Percentiles rank a stretch among this genome's conserved stretches.
phyloP scores from a whole-genome alignment of 1,140 invertebrate species.

The Aporrectodea caliginosa region DNA sequence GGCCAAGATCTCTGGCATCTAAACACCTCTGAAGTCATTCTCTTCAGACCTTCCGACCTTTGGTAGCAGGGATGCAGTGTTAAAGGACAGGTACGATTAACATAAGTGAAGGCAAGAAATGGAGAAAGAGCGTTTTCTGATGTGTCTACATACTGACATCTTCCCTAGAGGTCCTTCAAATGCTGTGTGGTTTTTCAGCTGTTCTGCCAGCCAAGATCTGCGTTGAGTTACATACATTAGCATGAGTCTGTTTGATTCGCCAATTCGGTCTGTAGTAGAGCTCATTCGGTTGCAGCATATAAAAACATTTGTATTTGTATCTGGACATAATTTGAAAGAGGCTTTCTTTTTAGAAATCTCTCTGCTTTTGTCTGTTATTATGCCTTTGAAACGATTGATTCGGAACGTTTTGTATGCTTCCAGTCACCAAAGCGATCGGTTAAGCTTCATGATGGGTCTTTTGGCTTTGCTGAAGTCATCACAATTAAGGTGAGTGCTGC shows the following conservation, averaged over 20 bases:
- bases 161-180: too few species aligned
- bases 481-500: slow-evolving; percentile 30
- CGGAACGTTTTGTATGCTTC: not conserved
- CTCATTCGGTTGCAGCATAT: too few species aligned
- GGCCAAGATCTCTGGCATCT: too few species aligned
- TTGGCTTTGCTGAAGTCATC: slow-evolving; percentile 29
- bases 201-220: not conserved
- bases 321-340: not conserved
- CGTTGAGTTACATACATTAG: not conserved
- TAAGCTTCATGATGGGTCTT: slow-evolving; percentile 30
- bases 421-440: slow-evolving; percentile 31
- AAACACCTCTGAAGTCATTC: too few species aligned
- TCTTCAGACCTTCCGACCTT: too few species aligned
- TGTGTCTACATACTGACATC: too few species aligned
- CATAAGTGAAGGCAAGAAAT: too few species aligned
- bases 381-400: not conserved
- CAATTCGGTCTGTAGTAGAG: too few species aligned
- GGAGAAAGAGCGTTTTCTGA: too few species aligned
- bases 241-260: too few species aligned
- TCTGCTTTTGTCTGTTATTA: not conserved
- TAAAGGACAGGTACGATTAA: too few species aligned
- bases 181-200: not conserved
- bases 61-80: too few species aligned
- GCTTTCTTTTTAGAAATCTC: not conserved
- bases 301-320: not conserved